Evolutionary conservation across 2,113 vertebrate genomes (phyloP), one percentile per base, ranked within the genome.

Genomic region (Polypterus bichir): DNA sequence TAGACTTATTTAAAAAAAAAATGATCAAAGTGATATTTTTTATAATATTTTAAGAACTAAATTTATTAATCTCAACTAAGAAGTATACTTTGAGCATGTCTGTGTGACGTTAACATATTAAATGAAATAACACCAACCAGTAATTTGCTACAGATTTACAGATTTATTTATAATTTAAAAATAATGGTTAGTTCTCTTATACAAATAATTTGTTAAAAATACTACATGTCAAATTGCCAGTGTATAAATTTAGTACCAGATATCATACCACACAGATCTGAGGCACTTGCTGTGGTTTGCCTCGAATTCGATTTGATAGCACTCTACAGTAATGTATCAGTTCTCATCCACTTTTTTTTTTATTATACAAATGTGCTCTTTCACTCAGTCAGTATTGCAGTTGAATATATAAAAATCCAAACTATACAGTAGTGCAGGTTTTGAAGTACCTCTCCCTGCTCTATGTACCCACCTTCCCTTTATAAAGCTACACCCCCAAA

Each of bases 181-280:
- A 82, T 77, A 82, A 85, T 73, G 71, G 80, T 91, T 89, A 90
- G 89, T 85, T 76, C 77, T 83, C 85, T 88, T 81, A 81, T 83
- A 90, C 84, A 88, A 85, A 82, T 83, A 79, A 77, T 78, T 79
- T 74, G 79, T 80, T 82, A 77, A 80, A 74, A 74, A 76, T 74
- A 77, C 79, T 77, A 87, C 78, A 86, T 83, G 88, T 88, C 79
- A 87, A 83, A 83, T 89, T 85, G 85, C 89, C 91, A 90, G 91
- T 91, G 90, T 91, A 89, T 84, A 81, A 72, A 79, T 82, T 80
- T 82, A 84, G 90, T 92, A 89, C 88, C 88, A 87, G 79, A 73
- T 76, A 78, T 73, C 72, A 76, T 69, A 78, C 74, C 77, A 74
- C 70, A 77, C 77, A 66, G 51, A 67, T 77, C 66, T 48, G 68